phyloP scores from a whole-genome alignment of 2,888 invertebrate species.

The Archips xylosteana region DNA sequence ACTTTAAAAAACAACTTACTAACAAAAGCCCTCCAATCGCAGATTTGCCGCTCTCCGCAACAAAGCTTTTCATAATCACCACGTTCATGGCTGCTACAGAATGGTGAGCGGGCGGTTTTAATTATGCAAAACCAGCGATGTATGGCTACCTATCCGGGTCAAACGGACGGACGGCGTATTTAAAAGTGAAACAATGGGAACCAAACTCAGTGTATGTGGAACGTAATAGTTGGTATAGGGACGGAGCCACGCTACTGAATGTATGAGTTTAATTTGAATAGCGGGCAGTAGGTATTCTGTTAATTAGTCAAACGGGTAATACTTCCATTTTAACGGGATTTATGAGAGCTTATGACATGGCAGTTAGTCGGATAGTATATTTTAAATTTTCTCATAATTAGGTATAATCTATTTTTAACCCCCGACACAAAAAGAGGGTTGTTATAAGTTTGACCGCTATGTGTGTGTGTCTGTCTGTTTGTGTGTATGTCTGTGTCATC shows the following conservation, averaged over 20 bases:
- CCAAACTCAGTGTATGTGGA: slow-evolving; percentile 33
- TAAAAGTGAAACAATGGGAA: slow-evolving; percentile 50
- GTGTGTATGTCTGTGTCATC: too few species aligned
- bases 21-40: slow-evolving; percentile 13
- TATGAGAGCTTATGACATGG: background rate
- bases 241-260: background rate
- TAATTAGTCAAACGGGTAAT: background rate
- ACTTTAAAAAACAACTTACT: background rate
- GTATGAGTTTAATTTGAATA: background rate
- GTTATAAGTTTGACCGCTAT: too few species aligned
- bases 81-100: slow-evolving; percentile 47
- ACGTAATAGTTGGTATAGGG: slow-evolving; percentile 40
- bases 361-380: too few species aligned
- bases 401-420: too few species aligned
- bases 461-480: too few species aligned
- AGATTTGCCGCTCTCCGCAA: slow-evolving; percentile 19
- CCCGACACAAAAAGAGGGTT: too few species aligned
- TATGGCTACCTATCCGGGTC: slow-evolving; percentile 50
- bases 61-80: slow-evolving; percentile 36
- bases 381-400: too few species aligned
- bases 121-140: slow-evolving; percentile 52
- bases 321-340: background rate
- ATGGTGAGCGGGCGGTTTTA: slow-evolving; percentile 46
- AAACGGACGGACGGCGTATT: slow-evolving; percentile 47
- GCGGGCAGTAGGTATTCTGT: background rate